Evolutionary conservation across 2,888 invertebrate species (phyloP), one percentile per base, ranked within the genome.

Genomic region (Latrodectus hesperus): DNA sequence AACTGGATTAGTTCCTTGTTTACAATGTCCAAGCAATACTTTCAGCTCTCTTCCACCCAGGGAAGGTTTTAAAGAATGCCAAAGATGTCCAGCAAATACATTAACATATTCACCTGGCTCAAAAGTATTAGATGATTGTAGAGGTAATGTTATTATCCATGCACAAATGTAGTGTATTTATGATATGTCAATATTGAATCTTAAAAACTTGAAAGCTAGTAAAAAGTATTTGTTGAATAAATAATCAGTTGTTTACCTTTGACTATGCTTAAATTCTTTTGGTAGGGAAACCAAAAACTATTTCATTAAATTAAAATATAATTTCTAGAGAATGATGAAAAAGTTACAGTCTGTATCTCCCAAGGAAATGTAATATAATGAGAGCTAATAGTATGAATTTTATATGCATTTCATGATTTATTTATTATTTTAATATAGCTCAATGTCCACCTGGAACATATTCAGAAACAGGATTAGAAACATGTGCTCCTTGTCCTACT

Each of bases 71-170:
- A 97, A 97, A 92, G 97, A 98, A 91, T 99, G 99, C 91, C 96
- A 97, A 92, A 95, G 96, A 16, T 99, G 99, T 92, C 96, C 97
- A 4, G 95, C 96, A 17, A 96, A 96, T 89, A 96, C 96, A 0
- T 98, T 95, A 91, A 98, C 98, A 0, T 97, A 96, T 92, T 97
- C 97, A 93, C 97, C 97, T 12, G 95, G 97, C n/a, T 96, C 98
- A 5, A 94, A 96, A 11, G 95, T 95, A 85, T 95, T 95, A 92
- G 96, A 96, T 90, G 94, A 95, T 90, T 98, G 98, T 91, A 94
- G 97, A 92, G 92, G 92, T 92, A 38, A 6, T 38, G 38, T 38
- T 6, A 6, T 38, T 38, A 6, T 3, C 2, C 38, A 6, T 38
- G 38, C 38, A 38, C 6, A 38, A 38, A 38, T 38, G 4, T 38